Evolutionary conservation across 2,888 invertebrate species (phyloP).

Genomic region (Clunio marinus): DNA sequence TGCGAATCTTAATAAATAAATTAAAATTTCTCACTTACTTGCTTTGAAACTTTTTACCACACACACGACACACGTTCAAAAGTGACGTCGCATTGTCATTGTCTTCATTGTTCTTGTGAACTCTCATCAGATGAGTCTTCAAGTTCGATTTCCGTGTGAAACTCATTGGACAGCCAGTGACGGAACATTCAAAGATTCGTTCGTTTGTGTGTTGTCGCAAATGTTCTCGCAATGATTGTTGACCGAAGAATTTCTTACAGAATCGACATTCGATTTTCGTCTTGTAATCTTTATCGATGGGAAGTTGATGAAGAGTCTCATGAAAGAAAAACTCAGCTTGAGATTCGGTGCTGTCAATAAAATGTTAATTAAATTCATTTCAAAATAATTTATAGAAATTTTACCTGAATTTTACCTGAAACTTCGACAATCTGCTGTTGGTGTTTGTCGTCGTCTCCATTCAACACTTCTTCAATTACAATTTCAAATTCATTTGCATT

Average conservation of each 20-base stretch:
- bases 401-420: conserved; percentile 35
- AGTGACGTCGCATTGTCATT: conserved; percentile 42
- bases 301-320: conserved; percentile 59
- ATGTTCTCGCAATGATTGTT: conserved; percentile 65
- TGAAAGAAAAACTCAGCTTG: conserved; percentile 71
- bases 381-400: background rate
- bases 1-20: background rate
- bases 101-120: conserved; percentile 47
- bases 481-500: conserved; percentile 20
- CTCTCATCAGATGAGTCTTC: conserved; percentile 57
- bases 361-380: background rate
- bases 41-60: conserved; percentile 40
- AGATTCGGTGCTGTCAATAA: conserved; percentile 53
- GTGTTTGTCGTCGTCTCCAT: conserved; percentile 16
- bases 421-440: too few species aligned
- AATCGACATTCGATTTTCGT: conserved; percentile 63
- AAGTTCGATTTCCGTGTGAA: conserved; percentile 66
- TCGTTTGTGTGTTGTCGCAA: conserved; percentile 71
- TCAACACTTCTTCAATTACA: conserved; percentile 18
- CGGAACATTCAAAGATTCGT: conserved; percentile 61
- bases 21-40: conserved; percentile 41
- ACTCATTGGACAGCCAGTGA: conserved; percentile 56
- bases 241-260: conserved; percentile 61
- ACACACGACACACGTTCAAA: conserved; percentile 47
- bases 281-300: conserved; percentile 46